Percentiles rank a stretch among this genome's conserved stretches.
Conservation (phyloP, 1,140 invertebrate species). For the Glossosoma conforme region DNA sequence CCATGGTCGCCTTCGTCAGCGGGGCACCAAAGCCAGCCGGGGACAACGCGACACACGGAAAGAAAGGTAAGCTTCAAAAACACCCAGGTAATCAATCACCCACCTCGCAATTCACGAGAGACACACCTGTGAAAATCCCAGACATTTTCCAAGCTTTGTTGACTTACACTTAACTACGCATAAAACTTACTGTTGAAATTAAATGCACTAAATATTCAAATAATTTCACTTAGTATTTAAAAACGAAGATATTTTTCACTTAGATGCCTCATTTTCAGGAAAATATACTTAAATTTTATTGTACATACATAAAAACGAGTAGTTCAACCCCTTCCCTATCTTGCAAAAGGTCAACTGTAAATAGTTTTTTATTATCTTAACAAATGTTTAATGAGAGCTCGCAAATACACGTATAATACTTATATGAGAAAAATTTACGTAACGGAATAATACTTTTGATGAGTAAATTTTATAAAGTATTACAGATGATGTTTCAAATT, state of each 20-base stretch:
- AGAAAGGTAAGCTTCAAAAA: slow-evolving; percentile 19
- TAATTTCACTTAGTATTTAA: neutral
- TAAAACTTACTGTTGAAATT: neutral
- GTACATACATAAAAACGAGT: too few relatives aligned
- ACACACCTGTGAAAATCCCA: neutral
- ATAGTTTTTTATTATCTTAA: too few relatives aligned
- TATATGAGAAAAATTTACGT: too few relatives aligned
- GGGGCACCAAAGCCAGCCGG: slow-evolving; percentile 22
- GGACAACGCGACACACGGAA: slow-evolving; percentile 23
- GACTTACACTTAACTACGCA: neutral
- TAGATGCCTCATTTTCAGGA: too few relatives aligned
- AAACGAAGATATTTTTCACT: too few relatives aligned
- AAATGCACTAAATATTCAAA: neutral
- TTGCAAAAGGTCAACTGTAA: too few relatives aligned
- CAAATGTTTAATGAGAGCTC: neutral
- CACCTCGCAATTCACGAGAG: neutral
- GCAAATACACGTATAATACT: neutral
- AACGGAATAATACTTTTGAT: too few relatives aligned
- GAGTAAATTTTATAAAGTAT: too few relatives aligned
- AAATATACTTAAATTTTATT: too few relatives aligned
- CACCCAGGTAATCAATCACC: neutral
- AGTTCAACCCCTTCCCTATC: too few relatives aligned
- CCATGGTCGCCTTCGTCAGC: slow-evolving; percentile 9
- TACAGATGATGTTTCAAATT: too few relatives aligned
- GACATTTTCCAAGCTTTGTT: neutral